A percentile compares a stretch with the other conserved stretches of the same genome.
Evolutionary conservation across 2,113 vertebrate species (phyloP).

Genomic region (Podarcis raffonei): DNA sequence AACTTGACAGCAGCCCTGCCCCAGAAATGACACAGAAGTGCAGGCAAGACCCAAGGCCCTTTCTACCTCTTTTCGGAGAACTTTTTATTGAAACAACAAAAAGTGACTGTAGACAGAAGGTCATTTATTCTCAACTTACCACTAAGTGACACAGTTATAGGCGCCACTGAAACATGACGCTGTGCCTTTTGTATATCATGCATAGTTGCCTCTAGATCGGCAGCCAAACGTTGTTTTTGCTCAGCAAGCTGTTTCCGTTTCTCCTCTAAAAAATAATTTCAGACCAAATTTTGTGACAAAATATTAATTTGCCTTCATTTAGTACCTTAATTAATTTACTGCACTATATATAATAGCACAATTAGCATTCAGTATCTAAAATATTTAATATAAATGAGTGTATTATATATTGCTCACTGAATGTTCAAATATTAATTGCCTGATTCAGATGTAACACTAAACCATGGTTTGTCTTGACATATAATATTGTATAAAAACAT

Average conservation of each 20-base stretch:
- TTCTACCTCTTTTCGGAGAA: neutral
- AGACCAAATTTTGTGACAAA: neutral
- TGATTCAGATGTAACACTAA: neutral
- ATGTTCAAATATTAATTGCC: neutral
- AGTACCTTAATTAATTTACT: neutral
- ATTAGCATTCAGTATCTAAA: neutral
- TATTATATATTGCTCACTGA: neutral
- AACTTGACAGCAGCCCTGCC: neutral
- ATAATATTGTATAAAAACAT: no score
- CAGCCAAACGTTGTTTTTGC: neutral
- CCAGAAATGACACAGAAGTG: neutral
- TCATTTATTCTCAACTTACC: neutral
- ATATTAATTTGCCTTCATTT: neutral
- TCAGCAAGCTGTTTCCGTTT: neutral
- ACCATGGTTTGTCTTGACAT: neutral
- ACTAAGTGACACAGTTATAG: neutral
- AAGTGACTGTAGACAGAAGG: no score
- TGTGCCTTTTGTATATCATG: neutral
- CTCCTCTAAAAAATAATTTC: slow-evolving; percentile 9
- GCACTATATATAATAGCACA: neutral
- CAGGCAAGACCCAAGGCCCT: neutral
- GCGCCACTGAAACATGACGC: neutral
- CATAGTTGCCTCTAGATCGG: slow-evolving; percentile 3
- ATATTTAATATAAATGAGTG: neutral
- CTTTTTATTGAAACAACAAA: no score